Base-by-base conservation (phyloP, 2,113 vertebrate genomes). In the Festucalex cinctus region DNA sequence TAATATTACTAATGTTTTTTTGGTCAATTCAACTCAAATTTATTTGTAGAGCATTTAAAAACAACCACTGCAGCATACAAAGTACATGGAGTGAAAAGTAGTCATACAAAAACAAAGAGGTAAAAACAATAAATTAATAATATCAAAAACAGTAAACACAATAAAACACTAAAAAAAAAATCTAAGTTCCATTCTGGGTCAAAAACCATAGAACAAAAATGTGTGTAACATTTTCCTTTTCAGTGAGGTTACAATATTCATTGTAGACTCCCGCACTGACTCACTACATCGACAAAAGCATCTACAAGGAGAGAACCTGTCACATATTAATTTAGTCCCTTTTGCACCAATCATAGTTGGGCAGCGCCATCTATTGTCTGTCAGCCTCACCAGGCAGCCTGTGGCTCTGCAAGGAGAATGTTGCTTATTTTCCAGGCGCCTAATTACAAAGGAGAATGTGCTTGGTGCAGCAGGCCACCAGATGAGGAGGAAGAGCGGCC, bases 401-500 rank as follows among this genome's bases (percentile, higher is more conserved):
- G 63, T 62, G 26, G 48, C 65, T 35, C 28, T 37, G 57, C 37
- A 46, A 75, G 68, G 77, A 85, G 83, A 86, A 88, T 74, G 77
- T 60, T 60, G 75, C 84, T 90, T 85, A 80, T 92, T 90, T 88
- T 88, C 83, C 83, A 83, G 85, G 84, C 73, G 70, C 81, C 87
- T 91, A 91, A 92, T 93, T 91, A 92, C 84, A 87, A 86, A 81
- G 85, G 74, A 89, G 85, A 88, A 89, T 85, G 86, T 87, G 86
- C 84, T 88, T 84, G 64, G 70, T 90, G 88, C 91, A 92, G 89
- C 91, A 85, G 89, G 89, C 86, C 85, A 89, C 89, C 91, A 92
- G 88, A 92, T 91, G 90, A 92, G 83, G 88, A 91, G 89, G 85
- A 88, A 92, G 86, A 90, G 81, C 87, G 79, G 88, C 90, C 91